These are phyloP conservation scores for Platysteira castanea DNA, from an alignment of 2,113 vertebrate genomes.

Conservation along the genomic window DNA sequence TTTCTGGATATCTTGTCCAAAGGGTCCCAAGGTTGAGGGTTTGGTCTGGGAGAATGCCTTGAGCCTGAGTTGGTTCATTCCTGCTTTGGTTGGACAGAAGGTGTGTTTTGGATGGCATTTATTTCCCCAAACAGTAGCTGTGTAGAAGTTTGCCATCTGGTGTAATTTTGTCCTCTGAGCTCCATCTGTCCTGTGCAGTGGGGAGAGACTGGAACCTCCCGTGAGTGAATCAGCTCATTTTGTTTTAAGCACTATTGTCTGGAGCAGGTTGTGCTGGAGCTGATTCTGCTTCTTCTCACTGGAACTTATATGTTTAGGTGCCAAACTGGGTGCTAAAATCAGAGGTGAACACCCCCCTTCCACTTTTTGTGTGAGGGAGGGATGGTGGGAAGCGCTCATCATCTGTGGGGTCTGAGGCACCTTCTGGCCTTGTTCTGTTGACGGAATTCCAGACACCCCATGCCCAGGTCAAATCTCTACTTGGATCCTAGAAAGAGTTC, in stretches of 20 bases:
- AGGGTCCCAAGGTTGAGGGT: background rate
- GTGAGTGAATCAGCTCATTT: background rate
- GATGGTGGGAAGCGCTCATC: background rate
- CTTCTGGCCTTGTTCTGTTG: background rate
- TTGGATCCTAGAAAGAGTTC: background rate
- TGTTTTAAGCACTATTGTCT: background rate
- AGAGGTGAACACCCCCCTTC: background rate
- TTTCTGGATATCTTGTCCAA: background rate
- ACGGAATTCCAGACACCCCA: background rate
- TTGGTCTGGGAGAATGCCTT: background rate
- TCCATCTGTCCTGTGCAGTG: background rate
- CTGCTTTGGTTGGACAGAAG: background rate
- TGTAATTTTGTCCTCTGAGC: conserved; percentile 17
- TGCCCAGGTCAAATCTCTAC: background rate
- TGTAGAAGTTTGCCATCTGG: conserved; percentile 17
- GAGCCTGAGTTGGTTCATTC: background rate
- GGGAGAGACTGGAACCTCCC: background rate
- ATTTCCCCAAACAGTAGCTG: background rate
- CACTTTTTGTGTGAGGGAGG: background rate
- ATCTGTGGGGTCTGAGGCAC: background rate
- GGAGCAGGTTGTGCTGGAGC: background rate
- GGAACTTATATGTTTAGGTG: background rate
- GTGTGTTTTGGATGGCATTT: background rate
- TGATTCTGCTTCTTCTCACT: background rate
- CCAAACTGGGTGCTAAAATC: background rate